Percentiles rank a stretch among this genome's conserved stretches.
Evolutionary conservation across 1,140 invertebrate genomes (phyloP).

Genomic region (Anadara kagoshimensis): DNA sequence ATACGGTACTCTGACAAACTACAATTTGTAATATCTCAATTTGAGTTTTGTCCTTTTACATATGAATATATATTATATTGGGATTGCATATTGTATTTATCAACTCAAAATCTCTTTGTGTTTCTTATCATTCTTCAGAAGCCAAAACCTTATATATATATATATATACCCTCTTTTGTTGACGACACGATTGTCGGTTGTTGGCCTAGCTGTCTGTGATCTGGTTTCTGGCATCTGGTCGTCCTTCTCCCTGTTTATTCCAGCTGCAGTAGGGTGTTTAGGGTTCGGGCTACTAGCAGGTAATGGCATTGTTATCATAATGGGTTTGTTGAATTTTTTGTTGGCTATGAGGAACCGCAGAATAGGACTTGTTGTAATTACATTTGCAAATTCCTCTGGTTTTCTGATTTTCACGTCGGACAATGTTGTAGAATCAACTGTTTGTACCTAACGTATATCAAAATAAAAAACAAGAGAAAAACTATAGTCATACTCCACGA

Average conservation of each 20-base stretch:
- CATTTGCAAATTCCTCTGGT: slow-evolving; percentile 40
- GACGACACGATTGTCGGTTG: slow-evolving; percentile 11
- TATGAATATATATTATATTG: too few species aligned
- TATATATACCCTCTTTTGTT: slow-evolving; percentile 8
- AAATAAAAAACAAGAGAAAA: too few species aligned
- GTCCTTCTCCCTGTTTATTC: slow-evolving; percentile 15
- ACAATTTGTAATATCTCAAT: too few species aligned
- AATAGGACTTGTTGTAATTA: slow-evolving; percentile 58
- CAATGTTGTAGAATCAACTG: slow-evolving; percentile 48
- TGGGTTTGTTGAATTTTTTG: slow-evolving; percentile 44
- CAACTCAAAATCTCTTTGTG: too few species aligned
- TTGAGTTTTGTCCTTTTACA: too few species aligned
- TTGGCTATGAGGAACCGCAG: slow-evolving; percentile 34
- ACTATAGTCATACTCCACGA: too few species aligned
- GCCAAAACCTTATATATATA: too few species aligned
- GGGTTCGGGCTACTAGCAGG: slow-evolving; percentile 47
- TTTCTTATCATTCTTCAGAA: too few species aligned
- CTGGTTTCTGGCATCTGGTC: slow-evolving; percentile 5
- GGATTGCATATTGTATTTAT: too few species aligned
- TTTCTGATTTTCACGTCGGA: slow-evolving; percentile 46
- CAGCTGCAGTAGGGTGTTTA: slow-evolving; percentile 43
- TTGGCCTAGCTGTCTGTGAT: slow-evolving; percentile 29
- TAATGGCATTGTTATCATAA: slow-evolving; percentile 50
- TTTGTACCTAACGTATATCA: slow-evolving; percentile 49
- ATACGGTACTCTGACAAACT: too few species aligned